Evolutionary conservation across 2,797 vertebrate genomes (phyloP), one percentile per base, ranked within the genome.

Genomic region (Brachymystax lenok): DNA sequence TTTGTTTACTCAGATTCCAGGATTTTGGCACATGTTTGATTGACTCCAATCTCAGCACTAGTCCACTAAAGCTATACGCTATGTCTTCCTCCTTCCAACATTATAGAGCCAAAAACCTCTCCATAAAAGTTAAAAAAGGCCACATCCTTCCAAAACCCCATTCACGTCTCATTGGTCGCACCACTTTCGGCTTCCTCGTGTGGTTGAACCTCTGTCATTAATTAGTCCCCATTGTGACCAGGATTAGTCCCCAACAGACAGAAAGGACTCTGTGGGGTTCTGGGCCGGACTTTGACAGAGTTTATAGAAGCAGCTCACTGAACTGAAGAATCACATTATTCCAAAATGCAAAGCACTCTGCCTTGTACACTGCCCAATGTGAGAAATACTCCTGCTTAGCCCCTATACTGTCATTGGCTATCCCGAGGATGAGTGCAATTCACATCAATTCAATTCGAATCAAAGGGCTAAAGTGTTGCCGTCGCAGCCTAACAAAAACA

Each of bases 401-500:
- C 56, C 19, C n/a, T 61, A 10, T 46, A 61, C 56, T 8, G 56
- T 61, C 56, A 21, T 61, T 67, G 64, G 64, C 77, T 84, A 74
- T 63, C 73, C 81, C 21, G 84, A 89, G 86, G 82, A 87, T 87
- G 85, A 74, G 78, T 64, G 71, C 77, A 76, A 71, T 87, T 79
- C 7, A 56, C 88, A 84, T 88, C 77, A 88, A 86, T 84, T 72
- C 82, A 86, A 74, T 69, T 35, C 69, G 5, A 81, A 84, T 84
- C 80, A 90, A 90, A 88, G 74, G 79, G 72, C 77, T 76, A 68
- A 74, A 75, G 74, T 73, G 66, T 78, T 74, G 68, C 80, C 56
- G 54, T 80, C 84, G 74, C 80, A 13, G 81, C 63, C 73, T 83
- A 85, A 89, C 85, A 85, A 90, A 80, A 78, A 81, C 81, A 82